Percentiles rank a stretch among this genome's conserved stretches.
Evolutionary conservation across 2,888 invertebrate genomes (phyloP).

Genomic region (Eucera pruinosa): DNA sequence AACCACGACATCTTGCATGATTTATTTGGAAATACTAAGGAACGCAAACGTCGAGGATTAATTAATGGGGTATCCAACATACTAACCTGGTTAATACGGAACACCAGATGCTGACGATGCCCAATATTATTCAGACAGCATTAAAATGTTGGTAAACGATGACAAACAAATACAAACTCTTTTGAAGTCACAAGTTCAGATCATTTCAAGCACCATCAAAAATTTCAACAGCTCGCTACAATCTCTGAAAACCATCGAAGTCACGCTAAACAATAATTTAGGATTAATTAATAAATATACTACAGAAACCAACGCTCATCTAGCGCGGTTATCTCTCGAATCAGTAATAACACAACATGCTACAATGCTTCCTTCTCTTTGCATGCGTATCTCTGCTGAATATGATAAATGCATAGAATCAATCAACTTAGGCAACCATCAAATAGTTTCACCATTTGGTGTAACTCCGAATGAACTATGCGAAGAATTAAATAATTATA

Average conservation of each 20-base stretch:
- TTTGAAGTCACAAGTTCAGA: conserved; percentile 5
- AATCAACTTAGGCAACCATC: too few species aligned
- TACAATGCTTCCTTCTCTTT: too few species aligned
- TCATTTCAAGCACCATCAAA: conserved; percentile 11
- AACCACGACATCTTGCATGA: conserved; percentile 4
- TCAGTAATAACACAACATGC: too few species aligned
- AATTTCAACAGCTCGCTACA: conserved; percentile 25
- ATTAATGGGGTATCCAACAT: conserved; percentile 16
- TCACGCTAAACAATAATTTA: conserved; percentile 10
- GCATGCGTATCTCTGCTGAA: too few species aligned
- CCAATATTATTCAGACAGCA: too few species aligned
- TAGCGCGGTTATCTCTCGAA: too few species aligned
- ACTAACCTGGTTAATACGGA: too few species aligned
- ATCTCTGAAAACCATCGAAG: conserved; percentile 8
- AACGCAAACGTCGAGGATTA: conserved; percentile 7
- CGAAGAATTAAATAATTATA: conserved; percentile 7
- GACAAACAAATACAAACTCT: too few species aligned
- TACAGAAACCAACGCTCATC: background rate
- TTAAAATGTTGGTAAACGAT: too few species aligned
- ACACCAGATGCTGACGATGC: too few species aligned
- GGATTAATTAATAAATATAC: conserved; percentile 19
- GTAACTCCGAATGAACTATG: conserved; percentile 10
- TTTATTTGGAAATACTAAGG: background rate
- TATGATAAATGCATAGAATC: too few species aligned
- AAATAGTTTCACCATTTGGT: conserved; percentile 22